A percentile compares a stretch with the other conserved stretches of the same genome.
Conservation (phyloP, 64 coral and sea anemone species). For the Platygyra sinensis region DNA sequence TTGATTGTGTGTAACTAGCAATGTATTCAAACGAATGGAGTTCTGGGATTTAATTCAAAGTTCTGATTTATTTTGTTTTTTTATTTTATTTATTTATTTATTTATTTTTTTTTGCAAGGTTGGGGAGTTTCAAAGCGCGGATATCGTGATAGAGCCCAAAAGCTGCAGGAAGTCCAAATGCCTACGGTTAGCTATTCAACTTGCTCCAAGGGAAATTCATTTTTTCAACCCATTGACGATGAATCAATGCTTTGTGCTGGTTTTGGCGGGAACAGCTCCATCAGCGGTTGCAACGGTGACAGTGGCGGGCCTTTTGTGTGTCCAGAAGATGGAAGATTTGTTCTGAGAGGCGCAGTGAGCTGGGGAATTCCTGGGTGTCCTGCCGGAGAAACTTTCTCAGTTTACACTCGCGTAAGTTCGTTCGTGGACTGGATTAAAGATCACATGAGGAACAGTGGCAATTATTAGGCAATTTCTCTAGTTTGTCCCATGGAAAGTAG, state of each 20-base stretch:
- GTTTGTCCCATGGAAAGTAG: not conserved
- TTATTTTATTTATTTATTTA: not conserved
- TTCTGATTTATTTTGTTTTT: not conserved
- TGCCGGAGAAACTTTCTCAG: constrained; percentile 41
- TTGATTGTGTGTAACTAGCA: no score
- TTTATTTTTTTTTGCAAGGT: not conserved
- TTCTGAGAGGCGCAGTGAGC: constrained; percentile 67
- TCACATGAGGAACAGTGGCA: constrained; percentile 32
- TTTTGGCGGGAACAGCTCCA: constrained; percentile 22
- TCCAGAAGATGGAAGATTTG: constrained; percentile 40
- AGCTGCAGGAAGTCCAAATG: constrained; percentile 57
- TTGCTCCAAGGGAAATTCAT: constrained; percentile 71
- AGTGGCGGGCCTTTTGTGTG: constrained; percentile 84
- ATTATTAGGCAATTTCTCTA: not conserved
- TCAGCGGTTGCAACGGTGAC: constrained; percentile 85
- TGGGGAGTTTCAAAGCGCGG: constrained; percentile 1
- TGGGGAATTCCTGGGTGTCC: constrained; percentile 71
- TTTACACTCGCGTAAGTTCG: constrained; percentile 64
- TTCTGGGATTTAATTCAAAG: no score
- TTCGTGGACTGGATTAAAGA: constrained; percentile 66
- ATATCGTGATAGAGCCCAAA: not conserved
- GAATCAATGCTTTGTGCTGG: constrained; percentile 81
- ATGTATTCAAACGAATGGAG: no score
- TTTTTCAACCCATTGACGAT: constrained; percentile 69
- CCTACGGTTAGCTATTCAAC: constrained; percentile 55